These are phyloP conservation scores for Scaeva pyrastri DNA, from an alignment of 2,888 invertebrate genomes.

Conservation along the genomic window DNA sequence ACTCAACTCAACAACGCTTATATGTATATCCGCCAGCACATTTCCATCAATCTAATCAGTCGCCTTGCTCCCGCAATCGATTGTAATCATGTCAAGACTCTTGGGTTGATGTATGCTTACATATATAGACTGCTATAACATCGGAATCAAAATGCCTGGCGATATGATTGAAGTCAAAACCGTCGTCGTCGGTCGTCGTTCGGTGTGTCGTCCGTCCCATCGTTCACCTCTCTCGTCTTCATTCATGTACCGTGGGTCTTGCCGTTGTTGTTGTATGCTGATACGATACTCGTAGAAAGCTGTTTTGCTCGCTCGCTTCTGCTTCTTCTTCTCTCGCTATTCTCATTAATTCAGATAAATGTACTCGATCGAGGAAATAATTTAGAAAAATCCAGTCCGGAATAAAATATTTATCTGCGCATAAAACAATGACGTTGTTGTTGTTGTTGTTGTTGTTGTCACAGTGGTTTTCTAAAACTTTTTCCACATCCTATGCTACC, in stretches of 20 bases:
- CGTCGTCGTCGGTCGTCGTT: conserved; percentile 4
- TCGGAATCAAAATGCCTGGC: conserved; percentile 67
- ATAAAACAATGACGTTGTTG: conserved; percentile 68
- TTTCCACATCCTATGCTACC: conserved; percentile 31
- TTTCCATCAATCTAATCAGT: conserved; percentile 71
- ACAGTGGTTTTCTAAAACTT: conserved; percentile 44
- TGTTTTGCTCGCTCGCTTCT: conserved; percentile 41
- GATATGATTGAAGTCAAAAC: conserved; percentile 76
- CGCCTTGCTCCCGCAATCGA: conserved; percentile 69
- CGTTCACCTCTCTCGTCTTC: background rate
- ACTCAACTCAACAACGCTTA: conserved; percentile 37
- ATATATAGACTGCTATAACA: background rate
- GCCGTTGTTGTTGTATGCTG: background rate
- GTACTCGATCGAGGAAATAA: conserved; percentile 73
- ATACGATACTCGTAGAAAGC: conserved; percentile 3
- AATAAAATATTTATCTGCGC: conserved; percentile 71
- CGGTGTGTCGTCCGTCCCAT: conserved; percentile 20
- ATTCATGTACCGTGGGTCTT: background rate
- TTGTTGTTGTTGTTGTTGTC: conserved; percentile 24
- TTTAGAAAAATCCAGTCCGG: conserved; percentile 74
- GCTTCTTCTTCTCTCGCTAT: conserved; percentile 28
- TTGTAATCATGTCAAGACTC: conserved; percentile 71
- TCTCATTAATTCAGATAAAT: conserved; percentile 75
- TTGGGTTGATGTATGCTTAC: conserved; percentile 29
- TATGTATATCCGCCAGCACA: conserved; percentile 49